These are phyloP conservation scores for Nycteola revayana DNA, from an alignment of 2,888 invertebrate genomes.

Conservation along the genomic window DNA sequence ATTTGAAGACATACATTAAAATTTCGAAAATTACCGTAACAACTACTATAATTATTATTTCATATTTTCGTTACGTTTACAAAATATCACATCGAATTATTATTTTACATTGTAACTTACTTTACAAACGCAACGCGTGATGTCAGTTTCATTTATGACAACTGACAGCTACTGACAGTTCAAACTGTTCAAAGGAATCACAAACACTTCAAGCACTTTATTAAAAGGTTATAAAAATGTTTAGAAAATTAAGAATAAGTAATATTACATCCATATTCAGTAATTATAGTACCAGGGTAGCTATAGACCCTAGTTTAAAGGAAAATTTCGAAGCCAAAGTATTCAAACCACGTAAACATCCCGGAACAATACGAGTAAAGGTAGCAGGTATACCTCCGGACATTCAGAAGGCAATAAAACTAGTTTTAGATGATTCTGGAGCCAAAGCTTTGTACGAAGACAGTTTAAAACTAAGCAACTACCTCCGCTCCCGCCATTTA, in stretches of 20 bases:
- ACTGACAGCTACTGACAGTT: too few species aligned
- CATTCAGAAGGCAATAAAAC: conserved; percentile 80
- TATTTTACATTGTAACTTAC: too few species aligned
- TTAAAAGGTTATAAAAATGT: conserved; percentile 54
- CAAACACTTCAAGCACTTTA: too few species aligned
- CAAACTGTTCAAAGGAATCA: too few species aligned
- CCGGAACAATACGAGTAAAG: conserved; percentile 84
- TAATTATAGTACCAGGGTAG: conserved; percentile 63
- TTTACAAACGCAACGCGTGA: too few species aligned
- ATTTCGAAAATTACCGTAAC: too few species aligned
- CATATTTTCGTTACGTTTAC: too few species aligned
- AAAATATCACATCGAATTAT: too few species aligned
- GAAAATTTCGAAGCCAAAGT: conserved; percentile 74
- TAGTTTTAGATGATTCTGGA: conserved; percentile 81
- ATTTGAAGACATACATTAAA: too few species aligned
- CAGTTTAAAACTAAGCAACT: conserved; percentile 77
- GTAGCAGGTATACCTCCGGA: conserved; percentile 82
- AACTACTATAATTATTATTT: too few species aligned
- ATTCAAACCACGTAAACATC: conserved; percentile 86
- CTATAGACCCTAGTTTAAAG: conserved; percentile 74
- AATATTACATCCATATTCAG: conserved; percentile 38
- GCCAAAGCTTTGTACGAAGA: conserved; percentile 79
- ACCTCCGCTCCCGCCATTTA: conserved; percentile 83
- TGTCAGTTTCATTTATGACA: too few species aligned
- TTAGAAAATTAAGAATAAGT: conserved; percentile 54